A percentile compares a stretch with the other conserved stretches of the same genome.
phyloP scores from a whole-genome alignment of 1,140 invertebrate species.

The Catajapyx aquilonaris region DNA sequence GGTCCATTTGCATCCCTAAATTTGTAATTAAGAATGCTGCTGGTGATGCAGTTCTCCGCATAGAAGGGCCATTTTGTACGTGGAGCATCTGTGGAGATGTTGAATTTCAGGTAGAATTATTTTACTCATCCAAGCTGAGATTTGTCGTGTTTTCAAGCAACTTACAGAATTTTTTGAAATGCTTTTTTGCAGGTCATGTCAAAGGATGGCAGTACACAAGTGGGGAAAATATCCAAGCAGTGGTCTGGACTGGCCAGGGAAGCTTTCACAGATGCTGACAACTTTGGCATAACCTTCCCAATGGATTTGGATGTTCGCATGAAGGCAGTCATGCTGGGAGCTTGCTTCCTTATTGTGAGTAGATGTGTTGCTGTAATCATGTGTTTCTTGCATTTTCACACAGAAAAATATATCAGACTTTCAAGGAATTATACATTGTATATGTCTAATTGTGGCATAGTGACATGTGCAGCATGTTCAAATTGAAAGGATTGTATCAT shows the following conservation, averaged over 20 bases:
- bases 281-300: conserved; percentile 58
- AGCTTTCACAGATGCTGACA: conserved; percentile 50
- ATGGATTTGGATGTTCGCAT: conserved; percentile 57
- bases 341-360: conserved; percentile 14
- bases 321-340: conserved; percentile 57
- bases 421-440: no score
- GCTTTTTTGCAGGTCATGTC: conserved; percentile 35
- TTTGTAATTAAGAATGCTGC: conserved; percentile 56
- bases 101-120: conserved; percentile 30
- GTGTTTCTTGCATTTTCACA: no score
- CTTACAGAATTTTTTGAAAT: no score
- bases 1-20: conserved; percentile 53
- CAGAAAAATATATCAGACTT: no score
- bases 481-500: no score
- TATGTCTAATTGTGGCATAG: no score
- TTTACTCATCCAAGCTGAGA: no score
- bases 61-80: conserved; percentile 67
- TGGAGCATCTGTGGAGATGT: conserved; percentile 62
- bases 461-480: no score
- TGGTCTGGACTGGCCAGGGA: conserved; percentile 48
- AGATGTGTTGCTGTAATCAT: no score
- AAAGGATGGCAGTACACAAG: conserved; percentile 32
- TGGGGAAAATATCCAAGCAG: conserved; percentile 56
- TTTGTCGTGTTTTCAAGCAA: no score
- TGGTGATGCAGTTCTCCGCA: conserved; percentile 51